phyloP scores from a whole-genome alignment of 2,888 invertebrate species.

The Mythimna impura region DNA sequence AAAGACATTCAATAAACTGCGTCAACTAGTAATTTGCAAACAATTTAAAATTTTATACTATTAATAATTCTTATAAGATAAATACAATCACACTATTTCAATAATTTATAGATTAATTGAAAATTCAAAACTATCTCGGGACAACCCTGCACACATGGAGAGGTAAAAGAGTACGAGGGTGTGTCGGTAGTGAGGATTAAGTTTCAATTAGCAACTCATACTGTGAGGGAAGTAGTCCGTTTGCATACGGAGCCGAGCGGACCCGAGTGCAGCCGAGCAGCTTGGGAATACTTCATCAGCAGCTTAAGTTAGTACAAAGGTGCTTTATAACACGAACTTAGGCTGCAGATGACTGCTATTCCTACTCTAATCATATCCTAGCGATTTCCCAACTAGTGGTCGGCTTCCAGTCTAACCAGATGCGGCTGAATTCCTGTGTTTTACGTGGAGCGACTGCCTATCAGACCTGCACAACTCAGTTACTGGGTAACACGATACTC shows the following conservation, averaged over 20 bases:
- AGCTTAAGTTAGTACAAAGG: not conserved
- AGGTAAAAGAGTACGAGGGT: slow-evolving; percentile 20
- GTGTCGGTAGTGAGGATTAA: slow-evolving; percentile 54
- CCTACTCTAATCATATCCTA: no score
- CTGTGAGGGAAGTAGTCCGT: slow-evolving; percentile 18
- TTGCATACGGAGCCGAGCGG: not conserved
- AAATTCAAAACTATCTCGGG: not conserved
- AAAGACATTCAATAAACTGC: no score
- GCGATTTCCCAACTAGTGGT: no score
- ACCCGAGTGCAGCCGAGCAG: not conserved
- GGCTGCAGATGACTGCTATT: no score
- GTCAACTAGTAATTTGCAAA: no score
- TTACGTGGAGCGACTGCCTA: no score
- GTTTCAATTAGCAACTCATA: slow-evolving; percentile 61
- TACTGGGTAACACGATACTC: no score
- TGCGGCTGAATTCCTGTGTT: no score
- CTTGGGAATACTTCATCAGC: not conserved
- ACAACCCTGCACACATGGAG: slow-evolving; percentile 35
- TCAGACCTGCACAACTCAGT: no score
- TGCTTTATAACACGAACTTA: not conserved
- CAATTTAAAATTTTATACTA: no score
- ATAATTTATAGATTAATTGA: not conserved
- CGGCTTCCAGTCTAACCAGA: no score
- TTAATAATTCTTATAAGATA: no score
- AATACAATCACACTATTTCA: not conserved